Percentiles rank a stretch among this genome's conserved stretches.
Conservation (phyloP, 2,113 vertebrate genomes). For the Sylvilagus bachmani region DNA sequence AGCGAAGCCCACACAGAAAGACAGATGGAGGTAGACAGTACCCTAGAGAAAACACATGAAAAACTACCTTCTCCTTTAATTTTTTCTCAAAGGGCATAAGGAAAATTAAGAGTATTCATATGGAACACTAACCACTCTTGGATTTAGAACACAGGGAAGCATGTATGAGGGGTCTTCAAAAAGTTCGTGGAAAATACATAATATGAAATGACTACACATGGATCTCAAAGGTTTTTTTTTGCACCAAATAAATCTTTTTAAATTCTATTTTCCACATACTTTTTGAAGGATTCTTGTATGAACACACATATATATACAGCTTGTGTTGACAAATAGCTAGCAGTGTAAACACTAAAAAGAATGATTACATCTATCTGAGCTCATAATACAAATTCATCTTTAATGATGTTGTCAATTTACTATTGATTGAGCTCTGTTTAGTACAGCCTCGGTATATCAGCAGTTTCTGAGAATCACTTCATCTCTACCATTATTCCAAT, state of each 20-base stretch:
- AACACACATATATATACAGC: not conserved
- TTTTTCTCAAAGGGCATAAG: not conserved
- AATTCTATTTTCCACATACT: no score
- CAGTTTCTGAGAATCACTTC: constrained; percentile 21
- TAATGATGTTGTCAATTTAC: no score
- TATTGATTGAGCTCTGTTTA: not conserved
- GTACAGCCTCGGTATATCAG: not conserved
- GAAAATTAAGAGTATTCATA: constrained; percentile 21
- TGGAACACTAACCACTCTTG: constrained; percentile 50
- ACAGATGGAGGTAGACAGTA: not conserved
- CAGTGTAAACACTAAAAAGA: not conserved
- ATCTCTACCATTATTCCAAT: not conserved
- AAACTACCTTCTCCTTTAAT: not conserved
- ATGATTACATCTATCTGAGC: not conserved
- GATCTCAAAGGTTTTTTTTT: no score
- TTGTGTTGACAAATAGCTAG: not conserved
- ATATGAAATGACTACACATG: no score
- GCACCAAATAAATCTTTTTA: no score
- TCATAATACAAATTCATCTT: no score
- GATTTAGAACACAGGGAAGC: constrained; percentile 49
- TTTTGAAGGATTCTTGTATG: not conserved
- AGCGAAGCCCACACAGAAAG: not conserved
- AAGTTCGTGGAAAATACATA: no score
- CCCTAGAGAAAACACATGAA: not conserved
- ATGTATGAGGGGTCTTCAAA: no score